Conservation (phyloP, 2,797 vertebrate species). For the Scyliorhinus canicula region DNA sequence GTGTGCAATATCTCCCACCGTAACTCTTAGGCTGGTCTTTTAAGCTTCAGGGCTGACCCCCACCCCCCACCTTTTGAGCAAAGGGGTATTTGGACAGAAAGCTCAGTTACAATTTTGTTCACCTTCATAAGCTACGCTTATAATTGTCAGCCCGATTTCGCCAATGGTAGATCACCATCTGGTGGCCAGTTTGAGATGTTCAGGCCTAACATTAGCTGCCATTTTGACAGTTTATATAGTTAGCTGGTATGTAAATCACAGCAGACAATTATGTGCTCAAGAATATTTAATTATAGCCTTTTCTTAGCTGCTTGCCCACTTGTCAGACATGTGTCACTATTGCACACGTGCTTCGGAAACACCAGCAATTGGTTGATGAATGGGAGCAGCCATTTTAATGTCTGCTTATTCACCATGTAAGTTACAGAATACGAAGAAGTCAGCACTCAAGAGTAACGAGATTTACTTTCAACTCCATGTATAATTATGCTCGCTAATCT, state of each 20-base stretch:
- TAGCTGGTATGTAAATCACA: background rate
- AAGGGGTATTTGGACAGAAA: background rate
- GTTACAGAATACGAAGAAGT: background rate
- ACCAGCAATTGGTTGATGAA: background rate
- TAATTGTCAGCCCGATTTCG: background rate
- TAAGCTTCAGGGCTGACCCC: background rate
- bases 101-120: background rate
- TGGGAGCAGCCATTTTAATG: background rate
- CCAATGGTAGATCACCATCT: slow-evolving; percentile 25
- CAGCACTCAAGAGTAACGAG: background rate
- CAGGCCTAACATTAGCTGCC: slow-evolving; percentile 1
- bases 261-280: background rate
- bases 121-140: background rate
- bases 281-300: background rate
- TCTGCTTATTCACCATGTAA: background rate
- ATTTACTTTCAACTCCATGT: background rate
- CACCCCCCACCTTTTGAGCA: background rate
- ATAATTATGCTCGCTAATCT: too few relatives aligned
- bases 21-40: background rate
- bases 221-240: background rate
- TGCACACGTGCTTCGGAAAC: background rate
- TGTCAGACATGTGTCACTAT: background rate
- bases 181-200: background rate
- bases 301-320: background rate
- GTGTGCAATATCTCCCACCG: background rate